Evolutionary conservation across 2,888 invertebrate genomes (phyloP), one percentile per base, ranked within the genome.

Genomic region (Lottia gigantea): DNA sequence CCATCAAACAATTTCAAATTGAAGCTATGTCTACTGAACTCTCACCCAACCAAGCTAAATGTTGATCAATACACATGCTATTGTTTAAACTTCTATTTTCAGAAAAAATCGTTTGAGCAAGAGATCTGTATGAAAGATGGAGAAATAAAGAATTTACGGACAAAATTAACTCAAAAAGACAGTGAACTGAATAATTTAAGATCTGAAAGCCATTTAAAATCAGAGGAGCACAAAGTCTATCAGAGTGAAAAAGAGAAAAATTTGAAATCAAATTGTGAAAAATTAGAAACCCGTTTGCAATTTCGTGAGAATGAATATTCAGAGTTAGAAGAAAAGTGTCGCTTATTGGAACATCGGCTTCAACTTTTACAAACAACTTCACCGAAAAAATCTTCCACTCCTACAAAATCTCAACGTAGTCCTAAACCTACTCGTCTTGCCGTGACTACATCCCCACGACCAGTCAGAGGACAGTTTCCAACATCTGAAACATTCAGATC

Each of bases 71-170:
- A n/a, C n/a, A n/a, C n/a, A n/a, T n/a, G n/a, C 49, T 11, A 3
- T 25, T 11, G 15, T 62, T 12, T 62, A 19, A 55, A 46, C 64
- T 61, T 66, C 12, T 31, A 45, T 55, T 70, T 69, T 62, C 72
- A 83, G 82, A 67, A 74, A 31, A 71, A 77, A 2, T 70, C 74
- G n/a, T 62, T 80, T 45, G 77, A 77, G 67, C 76, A 80, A 40
- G 81, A 82, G 49, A 64, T 79, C 31, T 82, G 75, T 71, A 72
- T 70, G 2, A 79, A 77, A 71, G 81, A 81, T 45, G 84, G 84
- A 15, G 79, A 82, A 70, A 78, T 80, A 19, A 76, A 75, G 62
- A 76, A 79, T 64, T 73, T 84, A 26, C 73, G 79, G 40, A 78
- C 80, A 23, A 77, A 76, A 2, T 71, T 83, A 6, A 71, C 62